Evolutionary conservation across 2,113 vertebrate species (phyloP).

Genomic region (Thamnaconus septentrionalis): DNA sequence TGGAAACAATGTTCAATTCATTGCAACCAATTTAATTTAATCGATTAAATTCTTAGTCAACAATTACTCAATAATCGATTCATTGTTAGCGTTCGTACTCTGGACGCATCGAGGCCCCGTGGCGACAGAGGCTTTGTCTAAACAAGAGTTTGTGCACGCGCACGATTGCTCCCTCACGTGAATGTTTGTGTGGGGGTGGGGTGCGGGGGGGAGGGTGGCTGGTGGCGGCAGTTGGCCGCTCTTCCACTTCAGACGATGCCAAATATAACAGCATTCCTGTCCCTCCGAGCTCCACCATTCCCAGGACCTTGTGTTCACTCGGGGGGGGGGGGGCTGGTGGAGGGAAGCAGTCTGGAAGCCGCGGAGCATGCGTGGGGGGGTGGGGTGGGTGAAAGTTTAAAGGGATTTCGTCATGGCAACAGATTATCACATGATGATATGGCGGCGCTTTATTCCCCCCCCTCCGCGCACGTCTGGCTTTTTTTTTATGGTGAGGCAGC

Average conservation of each 20-base stretch:
- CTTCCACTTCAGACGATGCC: slow-evolving; percentile 42
- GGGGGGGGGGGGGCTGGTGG: slow-evolving; percentile 12
- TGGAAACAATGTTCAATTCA: too few species aligned
- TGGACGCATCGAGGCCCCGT: neutral
- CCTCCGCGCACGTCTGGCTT: too few species aligned
- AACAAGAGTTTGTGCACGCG: neutral
- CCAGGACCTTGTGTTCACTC: slow-evolving; percentile 65
- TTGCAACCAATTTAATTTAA: too few species aligned
- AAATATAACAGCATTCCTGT: slow-evolving; percentile 67
- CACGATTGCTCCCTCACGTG: slow-evolving; percentile 36
- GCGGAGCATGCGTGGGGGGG: neutral
- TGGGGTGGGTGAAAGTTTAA: slow-evolving; percentile 5
- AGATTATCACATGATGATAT: too few species aligned
- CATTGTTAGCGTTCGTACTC: too few species aligned
- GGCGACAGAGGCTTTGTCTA: slow-evolving; percentile 2
- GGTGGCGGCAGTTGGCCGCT: slow-evolving; percentile 32
- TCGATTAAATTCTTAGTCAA: too few species aligned
- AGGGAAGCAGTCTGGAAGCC: neutral
- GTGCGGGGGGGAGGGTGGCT: neutral
- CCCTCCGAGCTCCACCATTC: slow-evolving; percentile 57
- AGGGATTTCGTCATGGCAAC: neutral
- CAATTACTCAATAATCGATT: too few species aligned
- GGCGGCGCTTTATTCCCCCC: too few species aligned
- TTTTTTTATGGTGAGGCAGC: too few species aligned
- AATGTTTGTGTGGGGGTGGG: slow-evolving; percentile 37